Conservation (phyloP, 2,888 invertebrate genomes). For the Mythimna impura region DNA sequence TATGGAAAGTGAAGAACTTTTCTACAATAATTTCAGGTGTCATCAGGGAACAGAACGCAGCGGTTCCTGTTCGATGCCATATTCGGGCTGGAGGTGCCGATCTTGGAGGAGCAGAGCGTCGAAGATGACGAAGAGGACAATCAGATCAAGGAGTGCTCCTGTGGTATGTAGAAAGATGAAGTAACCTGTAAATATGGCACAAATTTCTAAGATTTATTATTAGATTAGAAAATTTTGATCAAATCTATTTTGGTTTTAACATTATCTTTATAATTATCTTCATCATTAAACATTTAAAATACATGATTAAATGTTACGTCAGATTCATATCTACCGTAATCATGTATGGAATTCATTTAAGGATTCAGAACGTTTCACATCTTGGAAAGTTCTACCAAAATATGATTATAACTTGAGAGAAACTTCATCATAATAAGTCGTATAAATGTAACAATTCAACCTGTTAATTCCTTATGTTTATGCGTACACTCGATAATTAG, state of each 20-base stretch:
- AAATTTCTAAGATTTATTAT: neutral
- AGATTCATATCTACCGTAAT: slow-evolving; percentile 2
- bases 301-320: slow-evolving; percentile 1
- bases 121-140: slow-evolving; percentile 91
- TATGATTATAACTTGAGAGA: slow-evolving; percentile 8
- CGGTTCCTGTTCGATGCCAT: slow-evolving; percentile 94
- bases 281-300: slow-evolving; percentile 1
- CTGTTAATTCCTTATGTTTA: slow-evolving; percentile 17
- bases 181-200: slow-evolving; percentile 21
- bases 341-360: neutral
- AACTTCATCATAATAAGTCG: slow-evolving; percentile 3
- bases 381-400: neutral
- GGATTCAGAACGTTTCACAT: slow-evolving; percentile 4
- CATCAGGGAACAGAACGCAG: slow-evolving; percentile 89
- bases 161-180: slow-evolving; percentile 90
- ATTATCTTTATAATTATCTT: slow-evolving; percentile 1
- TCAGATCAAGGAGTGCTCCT: slow-evolving; percentile 92
- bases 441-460: slow-evolving; percentile 2
- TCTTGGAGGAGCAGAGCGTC: slow-evolving; percentile 90
- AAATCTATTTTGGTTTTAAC: slow-evolving; percentile 13
- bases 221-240: slow-evolving; percentile 3
- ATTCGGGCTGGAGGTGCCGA: slow-evolving; percentile 91
- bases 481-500: slow-evolving; percentile 27
- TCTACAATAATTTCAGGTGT: slow-evolving; percentile 76
- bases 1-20: neutral